Evolutionary conservation across 2,888 invertebrate genomes (phyloP), one percentile per base, ranked within the genome.

Genomic region (Xestia xanthographa): DNA sequence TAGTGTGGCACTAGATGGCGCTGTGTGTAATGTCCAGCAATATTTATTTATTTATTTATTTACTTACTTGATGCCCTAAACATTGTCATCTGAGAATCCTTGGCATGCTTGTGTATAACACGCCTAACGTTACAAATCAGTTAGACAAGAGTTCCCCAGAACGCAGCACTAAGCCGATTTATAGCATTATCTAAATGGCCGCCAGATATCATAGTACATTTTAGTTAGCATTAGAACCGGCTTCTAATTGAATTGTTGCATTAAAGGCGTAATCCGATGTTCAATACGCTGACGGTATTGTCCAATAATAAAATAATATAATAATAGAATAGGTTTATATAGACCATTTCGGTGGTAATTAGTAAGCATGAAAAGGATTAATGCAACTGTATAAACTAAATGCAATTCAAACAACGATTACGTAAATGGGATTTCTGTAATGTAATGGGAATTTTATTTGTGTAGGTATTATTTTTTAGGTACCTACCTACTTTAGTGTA

Each of bases 131-230:
- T 45, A 69, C 58, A 69, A 75, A 69, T 75, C 66, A 69, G 14
- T 41, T 45, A 9, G 50, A 67, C 56, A 48, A 43, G 53, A 34
- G 6, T 66, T 26, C 34, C 38, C 50, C 12, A 41, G 66, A 45
- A 66, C 6, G 77, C 45, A 66, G 26, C 38, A 22, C 75, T 50
- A 48, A 41, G 22, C 14, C 41, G 56, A 80, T 70, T 80, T 79
- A 75, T 79, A 65, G 65, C 56, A 5, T 65, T 45, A 58, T 80
- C 65, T 50, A 75, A 80, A 75, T 75, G 29, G 48, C 20, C 6
- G n/a, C 75, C 29, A 50, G 26, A 80, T 68, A 58, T n/a, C 62
- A 63, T 53, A 45, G 43, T 60, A 41, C 5, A 29, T 50, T 79
- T 50, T 29, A 72, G 38, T 38, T 66, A 53, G 38, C 8, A 45